Evolutionary conservation across 2,113 vertebrate genomes (phyloP).

Genomic region (Lagopus leucura): DNA sequence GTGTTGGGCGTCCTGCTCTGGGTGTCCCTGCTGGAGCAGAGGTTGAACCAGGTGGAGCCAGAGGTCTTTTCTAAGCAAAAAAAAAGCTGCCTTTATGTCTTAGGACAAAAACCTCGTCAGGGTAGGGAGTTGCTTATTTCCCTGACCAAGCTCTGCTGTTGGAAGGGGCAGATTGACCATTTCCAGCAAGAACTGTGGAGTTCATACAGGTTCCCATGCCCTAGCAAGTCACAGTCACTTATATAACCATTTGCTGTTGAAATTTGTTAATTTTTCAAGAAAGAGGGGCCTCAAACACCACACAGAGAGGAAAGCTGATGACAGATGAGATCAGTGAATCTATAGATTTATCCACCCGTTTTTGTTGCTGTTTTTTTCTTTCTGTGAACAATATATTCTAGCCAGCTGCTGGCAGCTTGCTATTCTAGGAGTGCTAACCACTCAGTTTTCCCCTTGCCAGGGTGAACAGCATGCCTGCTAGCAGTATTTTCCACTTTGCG

Average conservation of each 20-base stretch:
- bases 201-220: background rate
- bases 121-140: background rate
- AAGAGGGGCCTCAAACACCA: background rate
- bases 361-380: background rate
- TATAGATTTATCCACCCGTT: background rate
- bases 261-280: background rate
- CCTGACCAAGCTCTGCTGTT: background rate
- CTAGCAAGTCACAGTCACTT: background rate
- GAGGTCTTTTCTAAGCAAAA: background rate
- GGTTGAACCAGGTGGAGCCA: background rate
- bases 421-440: background rate
- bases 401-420: background rate
- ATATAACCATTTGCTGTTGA: background rate
- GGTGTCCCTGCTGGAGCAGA: background rate
- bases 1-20: background rate
- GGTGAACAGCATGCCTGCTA: background rate
- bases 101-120: background rate
- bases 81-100: background rate
- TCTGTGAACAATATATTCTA: background rate
- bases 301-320: background rate
- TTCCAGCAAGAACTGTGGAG: background rate
- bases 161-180: background rate
- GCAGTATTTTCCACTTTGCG: background rate
- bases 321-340: background rate
- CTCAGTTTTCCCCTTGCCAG: background rate